Evolutionary conservation across 2,888 invertebrate genomes (phyloP).

Genomic region (Ochlodes sylvanus): DNA sequence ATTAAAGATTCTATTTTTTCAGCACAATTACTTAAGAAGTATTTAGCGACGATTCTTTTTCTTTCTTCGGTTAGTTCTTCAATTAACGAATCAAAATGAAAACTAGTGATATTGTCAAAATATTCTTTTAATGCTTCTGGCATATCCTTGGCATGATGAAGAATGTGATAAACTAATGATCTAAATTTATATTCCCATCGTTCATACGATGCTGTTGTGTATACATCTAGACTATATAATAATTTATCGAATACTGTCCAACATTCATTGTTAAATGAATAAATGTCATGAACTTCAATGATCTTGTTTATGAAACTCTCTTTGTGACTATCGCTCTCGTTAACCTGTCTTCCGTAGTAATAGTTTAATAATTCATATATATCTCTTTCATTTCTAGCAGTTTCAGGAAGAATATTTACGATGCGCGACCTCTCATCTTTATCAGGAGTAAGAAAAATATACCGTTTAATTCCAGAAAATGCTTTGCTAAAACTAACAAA

Average conservation of each 20-base stretch:
- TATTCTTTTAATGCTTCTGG: conserved; percentile 47
- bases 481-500: conserved; percentile 60
- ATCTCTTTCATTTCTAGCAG: conserved; percentile 55
- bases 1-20: conserved; percentile 14
- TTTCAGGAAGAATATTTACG: conserved; percentile 51
- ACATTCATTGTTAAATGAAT: conserved; percentile 57
- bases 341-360: conserved; percentile 61
- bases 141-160: conserved; percentile 51
- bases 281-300: conserved; percentile 52
- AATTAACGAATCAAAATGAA: conserved; percentile 17
- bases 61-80: conserved; percentile 15
- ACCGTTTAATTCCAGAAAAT: conserved; percentile 55
- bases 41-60: neutral
- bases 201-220: conserved; percentile 43
- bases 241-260: conserved; percentile 61
- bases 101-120: conserved; percentile 14
- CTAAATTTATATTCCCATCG: conserved; percentile 41
- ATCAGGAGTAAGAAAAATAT: conserved; percentile 51
- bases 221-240: conserved; percentile 57
- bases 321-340: conserved; percentile 57
- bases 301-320: conserved; percentile 54
- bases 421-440: conserved; percentile 51
- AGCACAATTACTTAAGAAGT: conserved; percentile 3
- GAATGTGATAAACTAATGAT: conserved; percentile 51
- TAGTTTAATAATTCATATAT: conserved; percentile 55